Conservation (phyloP, 1,140 invertebrate species). For the Drosophila gunungcola region DNA sequence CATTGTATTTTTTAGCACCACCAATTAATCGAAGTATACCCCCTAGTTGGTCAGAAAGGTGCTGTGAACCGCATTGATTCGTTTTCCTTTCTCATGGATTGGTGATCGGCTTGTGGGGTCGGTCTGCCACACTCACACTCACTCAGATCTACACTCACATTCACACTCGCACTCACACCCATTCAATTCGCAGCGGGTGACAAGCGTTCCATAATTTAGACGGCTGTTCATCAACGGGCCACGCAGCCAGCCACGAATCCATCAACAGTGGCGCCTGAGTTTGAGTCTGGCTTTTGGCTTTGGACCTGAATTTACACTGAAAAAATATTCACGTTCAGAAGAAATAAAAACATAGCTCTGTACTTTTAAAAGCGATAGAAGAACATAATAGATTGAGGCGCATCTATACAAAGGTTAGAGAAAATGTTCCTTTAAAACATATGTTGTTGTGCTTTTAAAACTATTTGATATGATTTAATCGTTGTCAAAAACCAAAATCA, state of each 20-base stretch:
- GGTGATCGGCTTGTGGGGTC: constrained; percentile 49
- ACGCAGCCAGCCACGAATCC: constrained; percentile 65
- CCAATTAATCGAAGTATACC: constrained; percentile 6
- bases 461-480: too few relatives aligned
- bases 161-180: constrained; percentile 33
- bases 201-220: constrained; percentile 81
- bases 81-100: constrained; percentile 28
- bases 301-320: constrained; percentile 14
- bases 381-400: too few relatives aligned
- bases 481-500: too few relatives aligned
- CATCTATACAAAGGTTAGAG: too few relatives aligned
- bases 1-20: background rate
- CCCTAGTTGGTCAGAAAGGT: background rate
- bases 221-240: constrained; percentile 74
- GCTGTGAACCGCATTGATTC: constrained; percentile 2
- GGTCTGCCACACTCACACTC: constrained; percentile 15
- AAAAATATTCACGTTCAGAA: background rate
- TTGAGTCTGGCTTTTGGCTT: constrained; percentile 30
- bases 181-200: constrained; percentile 77
- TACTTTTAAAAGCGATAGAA: too few relatives aligned
- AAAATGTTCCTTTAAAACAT: too few relatives aligned
- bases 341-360: background rate
- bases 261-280: constrained; percentile 83
- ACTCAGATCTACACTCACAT: constrained; percentile 22
- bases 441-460: too few relatives aligned